Conservation (phyloP, 2,797 vertebrate species). For the Chaenodraco wilsoni region DNA sequence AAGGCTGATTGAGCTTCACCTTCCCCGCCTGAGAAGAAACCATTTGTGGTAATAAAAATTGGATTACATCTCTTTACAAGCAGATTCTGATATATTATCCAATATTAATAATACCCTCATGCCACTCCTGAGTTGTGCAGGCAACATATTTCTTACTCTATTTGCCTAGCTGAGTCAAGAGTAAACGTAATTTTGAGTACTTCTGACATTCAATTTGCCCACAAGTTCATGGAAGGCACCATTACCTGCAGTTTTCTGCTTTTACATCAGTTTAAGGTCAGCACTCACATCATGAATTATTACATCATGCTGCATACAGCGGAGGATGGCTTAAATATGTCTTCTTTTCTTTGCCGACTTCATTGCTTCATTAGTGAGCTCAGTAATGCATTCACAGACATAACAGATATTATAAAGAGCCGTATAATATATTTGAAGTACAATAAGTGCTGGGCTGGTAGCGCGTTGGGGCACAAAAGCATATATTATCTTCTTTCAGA, state of each 20-base stretch:
- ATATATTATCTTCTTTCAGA: slow-evolving; percentile 5
- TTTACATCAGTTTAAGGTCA: slow-evolving; percentile 30
- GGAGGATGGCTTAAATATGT: slow-evolving; percentile 3
- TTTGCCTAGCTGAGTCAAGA: slow-evolving; percentile 44
- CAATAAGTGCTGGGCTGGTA: not conserved
- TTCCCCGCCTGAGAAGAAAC: slow-evolving; percentile 14
- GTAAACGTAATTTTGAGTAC: slow-evolving; percentile 47
- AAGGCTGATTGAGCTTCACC: slow-evolving; percentile 8
- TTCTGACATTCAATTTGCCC: slow-evolving; percentile 11
- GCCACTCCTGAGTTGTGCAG: slow-evolving; percentile 39
- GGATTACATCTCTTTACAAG: not conserved
- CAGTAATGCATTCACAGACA: not conserved
- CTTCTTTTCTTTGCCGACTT: slow-evolving; percentile 3
- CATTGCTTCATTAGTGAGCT: not conserved
- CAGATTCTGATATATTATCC: not conserved
- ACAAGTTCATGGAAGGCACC: slow-evolving; percentile 12
- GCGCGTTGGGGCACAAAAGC: not conserved
- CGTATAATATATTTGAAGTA: not conserved
- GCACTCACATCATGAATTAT: slow-evolving; percentile 31
- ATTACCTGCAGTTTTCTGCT: slow-evolving; percentile 18
- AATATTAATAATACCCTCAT: not conserved
- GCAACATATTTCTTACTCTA: slow-evolving; percentile 15
- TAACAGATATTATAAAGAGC: not conserved
- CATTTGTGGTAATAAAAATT: not conserved
- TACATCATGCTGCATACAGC: slow-evolving; percentile 1